Conservation (phyloP, 2,888 invertebrate species). For the Caenorhabditis sp. region DNA sequence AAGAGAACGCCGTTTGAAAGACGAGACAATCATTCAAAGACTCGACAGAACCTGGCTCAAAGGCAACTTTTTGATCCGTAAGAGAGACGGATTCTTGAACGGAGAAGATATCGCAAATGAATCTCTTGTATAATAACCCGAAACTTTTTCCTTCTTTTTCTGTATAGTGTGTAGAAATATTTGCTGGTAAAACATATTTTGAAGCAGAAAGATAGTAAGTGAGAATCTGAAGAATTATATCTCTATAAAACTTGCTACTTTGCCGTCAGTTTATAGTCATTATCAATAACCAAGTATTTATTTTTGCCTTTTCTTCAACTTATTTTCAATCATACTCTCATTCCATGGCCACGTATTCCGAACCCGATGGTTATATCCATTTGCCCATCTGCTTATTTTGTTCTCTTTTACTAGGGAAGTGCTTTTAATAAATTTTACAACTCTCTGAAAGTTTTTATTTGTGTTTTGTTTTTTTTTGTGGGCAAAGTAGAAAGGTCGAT, state of each 20-base stretch:
- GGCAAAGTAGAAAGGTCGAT: neutral
- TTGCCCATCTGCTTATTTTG: constrained; percentile 7
- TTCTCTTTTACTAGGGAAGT: constrained; percentile 27
- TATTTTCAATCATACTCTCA: neutral
- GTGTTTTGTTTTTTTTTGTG: no score
- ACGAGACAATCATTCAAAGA: constrained; percentile 94
- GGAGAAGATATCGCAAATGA: constrained; percentile 84
- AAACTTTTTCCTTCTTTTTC: constrained; percentile 30
- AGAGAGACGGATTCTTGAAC: constrained; percentile 88
- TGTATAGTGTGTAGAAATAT: constrained; percentile 53
- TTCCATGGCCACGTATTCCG: constrained; percentile 37
- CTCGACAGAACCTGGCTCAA: constrained; percentile 90
- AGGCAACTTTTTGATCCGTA: constrained; percentile 93
- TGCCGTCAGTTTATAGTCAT: neutral
- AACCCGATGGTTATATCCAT: constrained; percentile 9
- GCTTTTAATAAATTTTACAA: constrained; percentile 43
- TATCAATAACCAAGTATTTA: neutral
- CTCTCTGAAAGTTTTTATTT: constrained; percentile 25
- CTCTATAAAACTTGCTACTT: no score
- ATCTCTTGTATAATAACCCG: constrained; percentile 83
- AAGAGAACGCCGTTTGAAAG: constrained; percentile 92
- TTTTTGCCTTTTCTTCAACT: neutral
- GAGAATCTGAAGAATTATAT: no score
- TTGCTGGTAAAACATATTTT: constrained; percentile 18
- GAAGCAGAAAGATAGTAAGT: no score